A percentile compares a stretch with the other conserved stretches of the same genome.
phyloP scores from a whole-genome alignment of 64 coral and sea anemone genomes.

The Pocillopora damicornis region DNA sequence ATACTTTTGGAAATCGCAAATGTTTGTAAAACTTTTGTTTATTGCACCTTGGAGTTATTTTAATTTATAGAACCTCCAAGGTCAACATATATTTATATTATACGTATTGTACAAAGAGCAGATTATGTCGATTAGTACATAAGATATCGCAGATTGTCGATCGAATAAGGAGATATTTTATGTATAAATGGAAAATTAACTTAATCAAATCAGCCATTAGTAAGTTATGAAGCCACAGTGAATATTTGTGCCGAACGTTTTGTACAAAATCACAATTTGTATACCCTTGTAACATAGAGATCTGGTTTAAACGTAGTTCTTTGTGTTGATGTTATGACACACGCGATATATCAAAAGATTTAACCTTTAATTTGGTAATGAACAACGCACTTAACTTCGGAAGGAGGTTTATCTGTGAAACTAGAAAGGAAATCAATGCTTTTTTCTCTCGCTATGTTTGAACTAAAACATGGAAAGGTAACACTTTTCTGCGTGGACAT shows the following conservation, averaged over 20 bases:
- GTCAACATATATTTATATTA: constrained; percentile 24
- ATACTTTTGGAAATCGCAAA: not conserved
- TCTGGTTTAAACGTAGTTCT: too few relatives aligned
- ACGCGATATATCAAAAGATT: too few relatives aligned
- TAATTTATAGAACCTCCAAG: constrained; percentile 18
- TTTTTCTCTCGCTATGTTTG: too few relatives aligned
- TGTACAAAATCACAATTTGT: not conserved
- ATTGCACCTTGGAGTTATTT: constrained; percentile 22
- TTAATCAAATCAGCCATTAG: not conserved
- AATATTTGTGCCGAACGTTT: not conserved
- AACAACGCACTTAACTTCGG: too few relatives aligned
- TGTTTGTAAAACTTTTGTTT: constrained; percentile 26
- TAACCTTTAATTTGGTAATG: too few relatives aligned
- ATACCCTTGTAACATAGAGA: too few relatives aligned
- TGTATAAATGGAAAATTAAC: not conserved
- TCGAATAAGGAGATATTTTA: constrained; percentile 21
- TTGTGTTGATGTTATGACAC: too few relatives aligned
- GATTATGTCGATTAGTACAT: not conserved
- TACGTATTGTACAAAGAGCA: constrained; percentile 28
- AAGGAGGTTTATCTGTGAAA: too few relatives aligned
- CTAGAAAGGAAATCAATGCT: too few relatives aligned
- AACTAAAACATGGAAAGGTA: too few relatives aligned
- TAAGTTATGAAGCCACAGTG: not conserved
- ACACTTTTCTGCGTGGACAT: too few relatives aligned
- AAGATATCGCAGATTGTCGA: not conserved